Base-by-base conservation (phyloP, 2,797 vertebrate species). In the Echeneis naucrates region DNA sequence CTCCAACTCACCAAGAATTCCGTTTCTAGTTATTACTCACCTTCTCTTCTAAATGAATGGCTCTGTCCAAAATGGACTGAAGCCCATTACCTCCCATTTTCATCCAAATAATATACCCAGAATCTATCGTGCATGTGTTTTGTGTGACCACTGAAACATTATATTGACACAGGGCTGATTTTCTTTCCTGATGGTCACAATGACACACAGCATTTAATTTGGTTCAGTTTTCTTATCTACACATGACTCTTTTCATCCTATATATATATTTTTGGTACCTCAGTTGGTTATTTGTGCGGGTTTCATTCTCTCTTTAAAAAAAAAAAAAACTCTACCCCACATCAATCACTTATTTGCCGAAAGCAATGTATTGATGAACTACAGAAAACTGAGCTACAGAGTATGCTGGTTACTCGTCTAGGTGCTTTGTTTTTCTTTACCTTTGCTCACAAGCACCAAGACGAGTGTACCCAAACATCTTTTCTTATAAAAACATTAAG, bases 1-100 rank as follows among this genome's bases (percentile, higher is more conserved):
- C 32, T 68, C 50, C 24, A 82, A 73, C 68, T 82, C 77, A 72
- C 59, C 65, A 67, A 52, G 33, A 45, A 78, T 66, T 81, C 80
- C 58, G 21, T 76, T 70, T 69, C 48, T 21, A 14, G 17, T 56
- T 50, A 54, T 54, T 53, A 9, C 24, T 47, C 8, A 27, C 23
- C 23, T 59, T 5, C 52, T 23, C 50, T 3, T 2, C 12, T 33
- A 40, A 38, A 82, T 24, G 37, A 71, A 79, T 69, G 48, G 65
- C 42, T 4, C 11, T 32, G 50, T 72, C 64, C 51, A 42, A 44
- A 47, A 63, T 12, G 17, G 52, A 80, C 70, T 57, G 42, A 24
- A 55, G 38, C 33, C 12, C 27, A 40, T 67, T 7, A 23, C 40
- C 17, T 77, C 24, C 44, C 8, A 58, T 42, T 80, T 69, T 48